Evolutionary conservation across 1,140 invertebrate genomes (phyloP), one percentile per base, ranked within the genome.

Genomic region (Listronotus oregonensis): DNA sequence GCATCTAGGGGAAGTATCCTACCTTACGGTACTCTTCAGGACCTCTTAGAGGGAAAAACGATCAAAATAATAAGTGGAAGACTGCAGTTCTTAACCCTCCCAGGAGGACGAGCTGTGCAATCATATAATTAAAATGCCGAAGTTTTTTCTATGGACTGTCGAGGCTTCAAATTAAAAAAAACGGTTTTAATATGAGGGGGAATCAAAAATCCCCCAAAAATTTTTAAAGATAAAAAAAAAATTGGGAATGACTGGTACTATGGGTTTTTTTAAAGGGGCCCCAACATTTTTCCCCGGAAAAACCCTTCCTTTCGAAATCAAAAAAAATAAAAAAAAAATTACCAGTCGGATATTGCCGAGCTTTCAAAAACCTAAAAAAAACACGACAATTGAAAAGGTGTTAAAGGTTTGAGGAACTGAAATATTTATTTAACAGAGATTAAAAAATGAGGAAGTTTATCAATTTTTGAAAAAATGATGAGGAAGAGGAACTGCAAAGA

Each of bases 361-460:
- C 64, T 77, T 64, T 78, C n/a, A 77, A 61, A 40, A 78, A 77
- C 76, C 52, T 80, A 67, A 72, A 64, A 34, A 68, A 61, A 63
- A 60, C 75, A 60, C 73, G 6, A 73, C 70, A 54, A 72, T 79
- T 21, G 65, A 32, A 78, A 68, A 39, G 70, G 27, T 12, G 27
- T 37, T 18, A 43, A 43, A 54, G 66, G 59, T 72, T 70, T 64
- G 9, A 55, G 40, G 42, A n/a, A 64, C 62, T 34, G 69, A 54
- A 55, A 72, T 72, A 43, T 71, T 34, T 39, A 74, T 66, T 69
- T 18, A 54, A 67, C 43, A 42, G 47, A 15, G 43, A 55, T 57
- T 40, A 9, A 52, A 52, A 15, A 57, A 5, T 11, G 55, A 66
- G 32, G 54, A 46, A 14, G 43, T 10, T 15, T 3, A 49, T 11